phyloP scores from a whole-genome alignment of 1,140 invertebrate genomes.

The Lasioglossum albipes region DNA sequence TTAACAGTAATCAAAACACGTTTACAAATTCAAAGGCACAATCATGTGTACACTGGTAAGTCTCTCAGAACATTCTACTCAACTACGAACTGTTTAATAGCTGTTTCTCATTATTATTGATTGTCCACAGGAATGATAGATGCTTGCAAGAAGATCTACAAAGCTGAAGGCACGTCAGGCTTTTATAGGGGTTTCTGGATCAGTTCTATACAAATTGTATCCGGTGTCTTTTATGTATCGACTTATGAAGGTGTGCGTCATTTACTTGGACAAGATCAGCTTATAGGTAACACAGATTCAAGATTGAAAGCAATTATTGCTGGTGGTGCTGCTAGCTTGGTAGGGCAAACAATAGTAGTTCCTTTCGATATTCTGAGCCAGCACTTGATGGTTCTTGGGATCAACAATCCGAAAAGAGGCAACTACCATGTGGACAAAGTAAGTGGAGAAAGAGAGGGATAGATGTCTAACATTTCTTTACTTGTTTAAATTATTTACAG shows the following conservation, averaged over 20 bases:
- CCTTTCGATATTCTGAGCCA: constrained; percentile 98
- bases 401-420: constrained; percentile 81
- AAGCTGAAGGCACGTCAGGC: constrained; percentile 91
- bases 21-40: constrained; percentile 93
- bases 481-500: constrained; percentile 65
- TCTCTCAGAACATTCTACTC: background rate
- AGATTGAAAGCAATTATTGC: constrained; percentile 87
- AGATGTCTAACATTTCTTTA: background rate
- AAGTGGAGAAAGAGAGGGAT: background rate
- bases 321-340: constrained; percentile 93
- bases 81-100: background rate
- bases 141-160: constrained; percentile 94
- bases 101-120: background rate
- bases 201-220: constrained; percentile 91
- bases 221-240: constrained; percentile 95
- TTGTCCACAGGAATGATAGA: constrained; percentile 88
- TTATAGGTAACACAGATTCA: constrained; percentile 80
- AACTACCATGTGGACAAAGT: constrained; percentile 74
- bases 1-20: constrained; percentile 98
- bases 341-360: constrained; percentile 97
- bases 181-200: constrained; percentile 98
- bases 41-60: constrained; percentile 89
- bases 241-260: constrained; percentile 96
- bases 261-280: constrained; percentile 83
- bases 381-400: constrained; percentile 96